Percentiles rank a stretch among this genome's conserved stretches.
These are phyloP conservation scores for Gymnogyps californianus DNA, from an alignment of 2,113 vertebrate species.

Conservation along the genomic window DNA sequence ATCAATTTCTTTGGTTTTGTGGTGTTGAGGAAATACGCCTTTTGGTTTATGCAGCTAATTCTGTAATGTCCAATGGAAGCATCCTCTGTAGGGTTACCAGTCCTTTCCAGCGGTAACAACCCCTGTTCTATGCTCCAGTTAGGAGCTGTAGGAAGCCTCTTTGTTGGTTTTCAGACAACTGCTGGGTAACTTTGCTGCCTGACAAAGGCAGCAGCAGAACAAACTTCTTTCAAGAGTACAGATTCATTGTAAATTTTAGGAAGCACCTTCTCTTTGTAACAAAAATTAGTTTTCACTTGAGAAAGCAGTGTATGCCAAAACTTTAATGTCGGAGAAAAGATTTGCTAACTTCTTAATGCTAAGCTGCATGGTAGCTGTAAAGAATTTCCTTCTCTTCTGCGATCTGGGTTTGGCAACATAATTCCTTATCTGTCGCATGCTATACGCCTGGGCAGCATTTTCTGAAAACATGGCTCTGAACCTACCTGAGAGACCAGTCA, in stretches of 20 bases:
- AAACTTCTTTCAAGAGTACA: background rate
- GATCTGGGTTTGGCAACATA: background rate
- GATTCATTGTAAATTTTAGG: background rate
- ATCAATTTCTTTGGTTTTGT: background rate
- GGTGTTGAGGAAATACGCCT: background rate
- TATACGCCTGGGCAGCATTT: background rate
- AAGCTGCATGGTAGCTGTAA: background rate
- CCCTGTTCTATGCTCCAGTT: background rate
- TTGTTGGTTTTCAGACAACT: background rate
- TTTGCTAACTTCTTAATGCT: background rate
- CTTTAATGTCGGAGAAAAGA: background rate
- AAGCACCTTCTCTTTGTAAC: background rate
- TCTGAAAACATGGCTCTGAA: background rate
- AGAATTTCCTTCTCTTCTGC: background rate
- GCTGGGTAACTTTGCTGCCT: background rate
- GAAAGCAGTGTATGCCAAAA: background rate
- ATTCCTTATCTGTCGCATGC: accelerated
- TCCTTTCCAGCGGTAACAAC: background rate
- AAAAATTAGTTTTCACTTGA: background rate
- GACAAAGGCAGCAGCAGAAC: background rate
- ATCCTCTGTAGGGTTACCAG: background rate
- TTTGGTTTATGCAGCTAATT: background rate
- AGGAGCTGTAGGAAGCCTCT: background rate
- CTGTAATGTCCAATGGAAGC: background rate
- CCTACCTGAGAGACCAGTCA: background rate